A percentile compares a stretch with the other conserved stretches of the same genome.
phyloP scores from a whole-genome alignment of 2,888 invertebrate species.

The Bimastos eiseni region DNA sequence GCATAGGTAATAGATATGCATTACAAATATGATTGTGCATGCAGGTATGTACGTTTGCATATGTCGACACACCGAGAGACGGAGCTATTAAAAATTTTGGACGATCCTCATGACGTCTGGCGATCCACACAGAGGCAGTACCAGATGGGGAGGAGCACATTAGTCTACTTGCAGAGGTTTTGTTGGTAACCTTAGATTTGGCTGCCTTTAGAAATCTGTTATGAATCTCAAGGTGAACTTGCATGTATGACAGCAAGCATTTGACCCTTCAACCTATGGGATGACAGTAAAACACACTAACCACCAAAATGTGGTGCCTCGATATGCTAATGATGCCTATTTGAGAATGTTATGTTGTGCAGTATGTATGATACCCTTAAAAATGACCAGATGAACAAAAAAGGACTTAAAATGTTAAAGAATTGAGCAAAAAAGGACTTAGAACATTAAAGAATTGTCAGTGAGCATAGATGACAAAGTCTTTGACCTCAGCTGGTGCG shows the following conservation, averaged over 20 bases:
- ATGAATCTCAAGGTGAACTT: too few relatives aligned
- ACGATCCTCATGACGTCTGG: too few relatives aligned
- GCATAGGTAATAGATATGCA: too few relatives aligned
- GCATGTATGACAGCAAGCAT: too few relatives aligned
- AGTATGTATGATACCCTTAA: not conserved
- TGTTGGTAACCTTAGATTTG: too few relatives aligned
- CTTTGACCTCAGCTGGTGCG: not conserved
- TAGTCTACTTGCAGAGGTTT: too few relatives aligned
- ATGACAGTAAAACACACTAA: not conserved
- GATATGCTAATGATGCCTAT: not conserved
- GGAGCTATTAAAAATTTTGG: too few relatives aligned
- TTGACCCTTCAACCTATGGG: not conserved
- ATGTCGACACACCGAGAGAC: not conserved
- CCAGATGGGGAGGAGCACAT: too few relatives aligned
- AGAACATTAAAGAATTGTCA: not conserved
- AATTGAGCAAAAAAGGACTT: too few relatives aligned
- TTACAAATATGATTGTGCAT: too few relatives aligned
- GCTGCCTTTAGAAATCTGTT: too few relatives aligned
- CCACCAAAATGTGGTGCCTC: not conserved
- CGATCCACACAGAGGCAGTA: too few relatives aligned
- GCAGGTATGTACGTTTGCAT: not conserved
- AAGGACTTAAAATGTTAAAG: not conserved
- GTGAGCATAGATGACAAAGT: not conserved
- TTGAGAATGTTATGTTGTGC: not conserved
- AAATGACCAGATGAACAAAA: not conserved